phyloP scores from a whole-genome alignment of 2,113 vertebrate genomes.

The Neogobius melanostomus region DNA sequence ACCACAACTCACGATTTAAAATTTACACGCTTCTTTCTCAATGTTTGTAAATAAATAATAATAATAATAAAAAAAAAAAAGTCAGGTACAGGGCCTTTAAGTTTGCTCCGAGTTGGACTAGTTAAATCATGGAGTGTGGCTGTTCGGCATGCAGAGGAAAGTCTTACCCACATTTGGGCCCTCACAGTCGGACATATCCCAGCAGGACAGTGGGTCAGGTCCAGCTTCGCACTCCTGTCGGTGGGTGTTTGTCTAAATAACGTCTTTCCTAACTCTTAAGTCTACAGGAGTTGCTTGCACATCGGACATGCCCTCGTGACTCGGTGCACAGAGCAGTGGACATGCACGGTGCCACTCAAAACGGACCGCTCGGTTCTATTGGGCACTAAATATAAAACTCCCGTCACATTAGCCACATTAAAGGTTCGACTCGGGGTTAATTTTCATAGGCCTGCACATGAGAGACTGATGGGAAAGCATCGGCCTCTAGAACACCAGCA shows the following conservation, averaged over 20 bases:
- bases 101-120: too few relatives aligned
- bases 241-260: not conserved
- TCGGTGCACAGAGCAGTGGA: slow-evolving; percentile 69
- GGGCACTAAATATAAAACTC: slow-evolving; percentile 92
- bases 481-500: not conserved
- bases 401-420: slow-evolving; percentile 60
- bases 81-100: too few relatives aligned
- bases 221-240: slow-evolving; percentile 20
- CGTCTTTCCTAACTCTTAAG: slow-evolving; percentile 4
- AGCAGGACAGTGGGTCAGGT: slow-evolving; percentile 37
- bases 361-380: slow-evolving; percentile 81
- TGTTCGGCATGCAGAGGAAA: not conserved
- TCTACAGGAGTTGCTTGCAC: slow-evolving; percentile 14
- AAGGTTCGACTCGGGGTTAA: slow-evolving; percentile 16
- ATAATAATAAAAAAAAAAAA: too few relatives aligned
- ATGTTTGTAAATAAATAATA: too few relatives aligned
- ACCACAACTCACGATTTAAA: too few relatives aligned
- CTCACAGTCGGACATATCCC: slow-evolving; percentile 93
- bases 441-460: slow-evolving; percentile 16
- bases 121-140: too few relatives aligned
- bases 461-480: not conserved
- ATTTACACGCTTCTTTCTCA: too few relatives aligned
- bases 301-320: slow-evolving; percentile 22
- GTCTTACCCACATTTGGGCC: slow-evolving; percentile 88
- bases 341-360: slow-evolving; percentile 79